A percentile compares a stretch with the other conserved stretches of the same genome.
phyloP scores from a whole-genome alignment of 2,888 invertebrate species.

The Drepana falcataria region DNA sequence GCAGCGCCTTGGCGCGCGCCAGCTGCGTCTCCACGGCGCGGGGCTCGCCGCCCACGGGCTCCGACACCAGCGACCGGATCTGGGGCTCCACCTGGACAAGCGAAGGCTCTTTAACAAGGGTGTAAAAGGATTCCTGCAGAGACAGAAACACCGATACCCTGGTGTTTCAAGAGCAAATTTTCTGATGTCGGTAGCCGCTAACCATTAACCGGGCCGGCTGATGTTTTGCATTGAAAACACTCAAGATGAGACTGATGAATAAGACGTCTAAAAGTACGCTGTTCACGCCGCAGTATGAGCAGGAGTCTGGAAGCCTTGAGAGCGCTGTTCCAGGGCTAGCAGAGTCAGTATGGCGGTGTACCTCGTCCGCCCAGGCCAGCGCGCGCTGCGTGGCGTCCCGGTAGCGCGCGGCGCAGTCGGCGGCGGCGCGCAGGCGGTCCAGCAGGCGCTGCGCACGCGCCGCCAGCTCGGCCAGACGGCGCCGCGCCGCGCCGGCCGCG shows the following conservation, averaged over 20 bases:
- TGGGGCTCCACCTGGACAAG: conserved; percentile 80
- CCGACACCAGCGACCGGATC: conserved; percentile 86
- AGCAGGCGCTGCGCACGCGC: conserved; percentile 90
- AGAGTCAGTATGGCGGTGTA: neutral
- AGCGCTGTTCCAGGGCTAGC: too few relatives aligned
- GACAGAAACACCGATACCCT: too few relatives aligned
- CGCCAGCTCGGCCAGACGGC: conserved; percentile 89
- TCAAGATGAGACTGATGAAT: too few relatives aligned
- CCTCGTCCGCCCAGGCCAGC: neutral
- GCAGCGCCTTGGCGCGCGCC: conserved; percentile 87
- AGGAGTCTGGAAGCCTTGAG: too few relatives aligned
- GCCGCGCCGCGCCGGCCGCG: conserved; percentile 87
- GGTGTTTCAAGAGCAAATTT: too few relatives aligned
- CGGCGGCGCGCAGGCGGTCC: conserved; percentile 89
- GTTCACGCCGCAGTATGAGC: too few relatives aligned
- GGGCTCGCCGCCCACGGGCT: conserved; percentile 92
- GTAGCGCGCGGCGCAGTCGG: conserved; percentile 90
- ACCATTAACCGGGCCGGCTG: too few relatives aligned
- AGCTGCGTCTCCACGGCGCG: conserved; percentile 93
- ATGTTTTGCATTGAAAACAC: too few relatives aligned
- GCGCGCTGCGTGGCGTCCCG: conserved; percentile 46
- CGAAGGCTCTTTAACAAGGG: too few relatives aligned
- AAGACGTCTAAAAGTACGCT: too few relatives aligned
- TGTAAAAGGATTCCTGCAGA: too few relatives aligned
- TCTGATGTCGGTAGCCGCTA: too few relatives aligned